phyloP scores from a whole-genome alignment of 1,140 invertebrate genomes.

The Leptinotarsa defecta region DNA sequence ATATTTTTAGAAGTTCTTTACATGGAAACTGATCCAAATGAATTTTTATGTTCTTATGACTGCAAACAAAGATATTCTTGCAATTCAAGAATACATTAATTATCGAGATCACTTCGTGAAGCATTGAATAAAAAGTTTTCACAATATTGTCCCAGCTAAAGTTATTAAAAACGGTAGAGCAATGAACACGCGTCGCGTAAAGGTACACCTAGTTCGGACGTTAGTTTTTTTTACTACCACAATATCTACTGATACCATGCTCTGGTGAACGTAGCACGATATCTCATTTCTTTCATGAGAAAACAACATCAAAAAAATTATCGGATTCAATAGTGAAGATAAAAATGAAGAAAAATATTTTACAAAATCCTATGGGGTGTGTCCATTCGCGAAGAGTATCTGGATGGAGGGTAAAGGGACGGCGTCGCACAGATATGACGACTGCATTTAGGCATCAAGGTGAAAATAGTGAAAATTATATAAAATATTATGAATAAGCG shows the following conservation, averaged over 20 bases:
- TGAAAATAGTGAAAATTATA: constrained; percentile 46
- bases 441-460: constrained; percentile 50
- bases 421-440: constrained; percentile 36
- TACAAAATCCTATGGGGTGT: background rate
- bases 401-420: constrained; percentile 43
- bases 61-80: too few species aligned
- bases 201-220: constrained; percentile 54
- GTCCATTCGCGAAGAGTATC: constrained; percentile 29
- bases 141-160: background rate
- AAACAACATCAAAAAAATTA: background rate
- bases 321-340: too few species aligned
- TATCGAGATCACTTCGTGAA: too few species aligned
- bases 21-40: too few species aligned
- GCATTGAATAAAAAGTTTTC: too few species aligned
- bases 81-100: too few species aligned
- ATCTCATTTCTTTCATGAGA: background rate
- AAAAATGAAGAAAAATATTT: background rate
- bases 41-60: too few species aligned
- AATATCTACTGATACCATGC: constrained; percentile 45
- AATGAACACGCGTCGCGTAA: constrained; percentile 39
- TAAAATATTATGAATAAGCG: constrained; percentile 44
- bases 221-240: constrained; percentile 18
- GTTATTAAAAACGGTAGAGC: constrained; percentile 11
- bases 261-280: constrained; percentile 50
- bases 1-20: too few species aligned